A percentile compares a stretch with the other conserved stretches of the same genome.
phyloP scores from a whole-genome alignment of 2,113 vertebrate genomes.

The Dasyurus viverrinus region DNA sequence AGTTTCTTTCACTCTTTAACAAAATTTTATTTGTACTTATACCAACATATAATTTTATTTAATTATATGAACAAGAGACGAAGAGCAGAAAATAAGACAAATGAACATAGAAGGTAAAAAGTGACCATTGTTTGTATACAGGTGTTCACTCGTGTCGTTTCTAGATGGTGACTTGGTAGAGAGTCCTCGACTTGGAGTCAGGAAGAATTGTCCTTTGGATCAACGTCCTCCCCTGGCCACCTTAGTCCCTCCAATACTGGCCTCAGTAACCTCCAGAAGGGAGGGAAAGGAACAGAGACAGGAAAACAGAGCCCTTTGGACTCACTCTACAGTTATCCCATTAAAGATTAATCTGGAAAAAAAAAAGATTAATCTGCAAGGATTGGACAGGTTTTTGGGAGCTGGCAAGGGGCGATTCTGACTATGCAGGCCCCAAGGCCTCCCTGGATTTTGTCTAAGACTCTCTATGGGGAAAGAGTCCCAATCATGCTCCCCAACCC shows the following conservation, averaged over 20 bases:
- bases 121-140: too few species aligned
- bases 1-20: neutral
- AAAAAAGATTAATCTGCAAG: neutral
- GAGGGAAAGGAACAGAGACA: neutral
- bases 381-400: neutral
- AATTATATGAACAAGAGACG: too few species aligned
- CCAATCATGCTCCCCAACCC: neutral
- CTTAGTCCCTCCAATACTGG: neutral
- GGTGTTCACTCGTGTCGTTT: too few species aligned
- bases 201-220: neutral
- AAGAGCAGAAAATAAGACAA: too few species aligned
- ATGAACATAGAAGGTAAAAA: too few species aligned
- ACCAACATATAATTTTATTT: too few species aligned
- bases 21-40: neutral
- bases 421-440: neutral
- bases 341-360: neutral
- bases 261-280: neutral
- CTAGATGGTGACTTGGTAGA: neutral
- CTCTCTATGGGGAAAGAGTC: neutral
- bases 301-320: neutral
- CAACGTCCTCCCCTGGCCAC: neutral
- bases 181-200: neutral
- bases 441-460: neutral
- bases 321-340: neutral
- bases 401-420: neutral